Base-by-base conservation (phyloP, 2,797 vertebrate species). In the Schizopygopsis pylzovi region DNA sequence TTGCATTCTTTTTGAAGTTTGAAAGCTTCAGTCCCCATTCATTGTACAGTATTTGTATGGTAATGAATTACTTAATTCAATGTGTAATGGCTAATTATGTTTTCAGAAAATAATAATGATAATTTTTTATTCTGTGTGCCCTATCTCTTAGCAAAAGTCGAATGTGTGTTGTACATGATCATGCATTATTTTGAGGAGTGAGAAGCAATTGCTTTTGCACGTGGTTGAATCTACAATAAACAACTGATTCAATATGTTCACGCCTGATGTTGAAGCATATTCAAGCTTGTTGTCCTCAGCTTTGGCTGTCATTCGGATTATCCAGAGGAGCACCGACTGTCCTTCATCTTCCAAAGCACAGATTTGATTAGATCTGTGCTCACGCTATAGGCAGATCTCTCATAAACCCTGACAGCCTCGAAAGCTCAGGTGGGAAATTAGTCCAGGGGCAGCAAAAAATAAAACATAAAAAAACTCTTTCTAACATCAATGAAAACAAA, bases 401-500 rank as follows among this genome's bases (percentile, higher is more conserved):
- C 73, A 71, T 73, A 81, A 82, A 77, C 67, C 52, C 45, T 73
- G 79, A 59, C 47, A 75, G 65, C 73, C 37, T 56, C 45, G 71
- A 65, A 84, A 82, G 43, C 41, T 88, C 87, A 54, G 80, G 84
- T 68, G 82, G 81, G 91, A 90, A 92, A 87, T 81, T 85, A 83
- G 68, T 79, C 76, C 41, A 89, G 49, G 82, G 83, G 86, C 82
- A 78, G 67, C 86, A 86, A 79, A 33, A 33, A 33, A 33, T 2
- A 33, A 33, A 33, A 33, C 2, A 28, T 28, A 33, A 3, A 33
- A 33, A 33, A 33, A 33, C 33, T 33, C 86, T 88, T 82, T 90
- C 89, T 83, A 87, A 84, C 87, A 88, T 91, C 88, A 90, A 84
- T 87, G 88, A 72, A 72, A 87, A 89, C 49, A 90, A 90, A 89